phyloP scores from a whole-genome alignment of 2,113 vertebrate species.

The Eurystomus gularis region DNA sequence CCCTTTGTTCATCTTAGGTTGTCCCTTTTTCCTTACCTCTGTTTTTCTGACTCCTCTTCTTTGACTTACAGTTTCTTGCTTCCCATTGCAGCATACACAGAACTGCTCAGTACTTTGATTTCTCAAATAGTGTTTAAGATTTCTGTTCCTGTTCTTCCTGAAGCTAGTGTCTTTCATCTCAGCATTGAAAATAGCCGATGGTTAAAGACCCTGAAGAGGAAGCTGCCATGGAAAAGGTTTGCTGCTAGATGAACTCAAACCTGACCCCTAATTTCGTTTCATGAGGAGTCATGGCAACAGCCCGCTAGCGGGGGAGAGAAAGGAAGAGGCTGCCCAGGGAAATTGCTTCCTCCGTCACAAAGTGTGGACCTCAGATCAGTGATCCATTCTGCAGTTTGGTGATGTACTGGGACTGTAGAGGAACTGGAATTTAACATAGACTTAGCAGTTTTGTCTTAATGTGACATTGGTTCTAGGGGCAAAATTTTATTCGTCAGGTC shows the following conservation, averaged over 20 bases:
- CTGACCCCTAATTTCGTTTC: constrained; percentile 45
- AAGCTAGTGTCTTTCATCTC: neutral
- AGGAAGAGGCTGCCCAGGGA: neutral
- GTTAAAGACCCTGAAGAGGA: constrained; percentile 10
- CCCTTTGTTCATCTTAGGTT: neutral
- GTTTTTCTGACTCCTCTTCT: neutral
- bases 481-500: neutral
- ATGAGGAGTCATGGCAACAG: constrained; percentile 57
- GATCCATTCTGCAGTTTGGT: neutral
- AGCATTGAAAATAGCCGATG: constrained; percentile 29
- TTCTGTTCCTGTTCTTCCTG: neutral
- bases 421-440: neutral
- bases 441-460: neutral
- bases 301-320: neutral
- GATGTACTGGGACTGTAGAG: neutral
- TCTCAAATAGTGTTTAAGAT: neutral
- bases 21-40: neutral
- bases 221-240: constrained; percentile 7
- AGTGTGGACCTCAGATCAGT: neutral
- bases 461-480: neutral
- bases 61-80: neutral
- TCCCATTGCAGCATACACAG: neutral
- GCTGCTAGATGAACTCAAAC: constrained; percentile 51
- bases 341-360: neutral
- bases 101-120: neutral